Base-by-base conservation (phyloP, 2,113 vertebrate species). In the Zosterops lateralis region DNA sequence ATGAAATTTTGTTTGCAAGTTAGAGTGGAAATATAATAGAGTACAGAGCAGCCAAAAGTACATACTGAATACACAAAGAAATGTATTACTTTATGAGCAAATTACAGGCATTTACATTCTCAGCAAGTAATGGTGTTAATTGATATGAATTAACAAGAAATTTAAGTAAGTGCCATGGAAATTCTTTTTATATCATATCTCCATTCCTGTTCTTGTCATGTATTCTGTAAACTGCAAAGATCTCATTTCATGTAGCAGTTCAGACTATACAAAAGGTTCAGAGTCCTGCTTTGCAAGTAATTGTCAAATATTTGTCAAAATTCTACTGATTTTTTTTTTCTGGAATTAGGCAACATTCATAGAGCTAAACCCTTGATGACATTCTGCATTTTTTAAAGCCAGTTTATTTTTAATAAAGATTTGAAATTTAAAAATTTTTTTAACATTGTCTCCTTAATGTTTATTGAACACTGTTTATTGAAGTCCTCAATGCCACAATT, bases 21-120 rank as follows among this genome's bases (percentile, higher is more conserved):
- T 81, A 92, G 21, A 76, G 14, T 60, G 47, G 44, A 95, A 95
- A 84, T 61, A 67, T 18, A 95, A 84, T 25, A 84, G 56, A 92
- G 78, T 60, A 19, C 40, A 87, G 48, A 92, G 38, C 57, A 84
- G 73, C 54, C 57, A 92, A 87, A 93, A 36, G 21, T 70, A 68
- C 42, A 17, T 36, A 53, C 10, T 74, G 40, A 20, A 75, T 53
- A 26, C 45, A 89, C 32, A 85, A 89, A 83, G 71, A 68, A 81
- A 68, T 78, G 42, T 57, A 87, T 87, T 93, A 64, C 21, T 67
- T 90, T 66, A 84, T 81, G 60, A 93, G 74, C 3, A 96, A 96
- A 95, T 95, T 86, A 93, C 45, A 92, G 73, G 75, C 1, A 95
- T 89, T 96, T 92, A 12, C 87, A 90, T 94, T 96, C 93, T 90